Evolutionary conservation across 2,113 vertebrate genomes (phyloP).

Genomic region (Ochotona curzoniae): DNA sequence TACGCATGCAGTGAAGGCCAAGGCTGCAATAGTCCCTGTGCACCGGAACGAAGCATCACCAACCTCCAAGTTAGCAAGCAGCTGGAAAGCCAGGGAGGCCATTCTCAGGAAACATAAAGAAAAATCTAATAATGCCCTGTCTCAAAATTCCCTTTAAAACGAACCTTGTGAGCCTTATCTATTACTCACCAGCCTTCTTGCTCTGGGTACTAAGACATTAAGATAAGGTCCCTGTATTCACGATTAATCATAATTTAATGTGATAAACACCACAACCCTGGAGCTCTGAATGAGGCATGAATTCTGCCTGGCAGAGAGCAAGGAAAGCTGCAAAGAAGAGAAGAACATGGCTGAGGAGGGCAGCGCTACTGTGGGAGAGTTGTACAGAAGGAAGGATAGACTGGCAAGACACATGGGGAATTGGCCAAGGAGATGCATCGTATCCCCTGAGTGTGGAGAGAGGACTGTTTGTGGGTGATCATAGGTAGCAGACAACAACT

Average conservation of each 20-base stretch:
- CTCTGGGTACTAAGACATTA: background rate
- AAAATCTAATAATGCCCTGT: background rate
- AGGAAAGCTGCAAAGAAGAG: background rate
- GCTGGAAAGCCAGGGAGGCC: background rate
- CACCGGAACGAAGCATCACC: background rate
- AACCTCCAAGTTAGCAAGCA: background rate
- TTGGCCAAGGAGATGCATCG: background rate
- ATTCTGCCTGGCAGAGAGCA: background rate
- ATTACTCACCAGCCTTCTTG: conserved; percentile 3
- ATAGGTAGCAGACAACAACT: background rate
- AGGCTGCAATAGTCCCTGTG: background rate
- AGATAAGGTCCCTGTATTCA: background rate
- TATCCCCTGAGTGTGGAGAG: background rate
- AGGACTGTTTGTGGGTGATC: background rate
- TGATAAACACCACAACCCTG: background rate
- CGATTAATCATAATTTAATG: conserved; percentile 38
- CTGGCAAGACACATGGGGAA: background rate
- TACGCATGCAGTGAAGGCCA: background rate
- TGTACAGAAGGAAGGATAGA: background rate
- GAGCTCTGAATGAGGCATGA: background rate
- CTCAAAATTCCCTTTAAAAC: conserved; percentile 2
- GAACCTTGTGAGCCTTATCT: background rate
- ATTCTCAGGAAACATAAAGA: background rate
- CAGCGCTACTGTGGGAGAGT: background rate
- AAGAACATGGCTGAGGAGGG: background rate